Base-by-base conservation (phyloP, 2,888 invertebrate genomes). In the Autographa pulchrina region DNA sequence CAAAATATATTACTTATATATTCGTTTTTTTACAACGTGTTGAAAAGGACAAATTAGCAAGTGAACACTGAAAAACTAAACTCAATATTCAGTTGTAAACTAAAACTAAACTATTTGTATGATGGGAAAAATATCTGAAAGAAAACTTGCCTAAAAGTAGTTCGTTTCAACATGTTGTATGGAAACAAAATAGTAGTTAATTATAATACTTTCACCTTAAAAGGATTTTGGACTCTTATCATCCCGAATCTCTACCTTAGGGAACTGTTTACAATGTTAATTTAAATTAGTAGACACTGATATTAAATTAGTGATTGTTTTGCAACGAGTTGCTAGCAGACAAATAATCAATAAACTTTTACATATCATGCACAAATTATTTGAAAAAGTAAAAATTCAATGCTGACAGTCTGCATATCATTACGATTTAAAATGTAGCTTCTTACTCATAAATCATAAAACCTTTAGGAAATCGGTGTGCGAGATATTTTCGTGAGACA, bases 341-440 rank as follows among this genome's bases (percentile, higher is more conserved):
- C 81, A 75, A 68, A 32, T 62, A 70, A 74, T 74, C 68, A 78
- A 81, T 83, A 86, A 85, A 85, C 80, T 84, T 74, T 86, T 81
- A 95, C 95, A 95, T 95, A 95, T 95, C 95, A 95, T 92, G 93
- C 94, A 93, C 91, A 92, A 93, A 91, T 82, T 87, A 85, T 85
- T 83, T 86, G 84, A 85, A 81, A 85, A 69, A 73, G 16, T 70
- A 85, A 81, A 85, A 69, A 73, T 83, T 76, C 78, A 86, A 88
- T 86, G 90, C 92, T 90, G 88, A 89, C 90, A 87, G 90, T 87
- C 89, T 85, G 93, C 94, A 94, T 94, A 94, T 94, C 94, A 94
- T 91, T 92, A 93, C 85, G 83, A 88, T 86, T 74, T 73, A 75
- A 75, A 77, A 72, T 54, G 72, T 86, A 86, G 86, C 85, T 83